Conservation (phyloP, 2,113 vertebrate species). For the Spilogale gracilis region DNA sequence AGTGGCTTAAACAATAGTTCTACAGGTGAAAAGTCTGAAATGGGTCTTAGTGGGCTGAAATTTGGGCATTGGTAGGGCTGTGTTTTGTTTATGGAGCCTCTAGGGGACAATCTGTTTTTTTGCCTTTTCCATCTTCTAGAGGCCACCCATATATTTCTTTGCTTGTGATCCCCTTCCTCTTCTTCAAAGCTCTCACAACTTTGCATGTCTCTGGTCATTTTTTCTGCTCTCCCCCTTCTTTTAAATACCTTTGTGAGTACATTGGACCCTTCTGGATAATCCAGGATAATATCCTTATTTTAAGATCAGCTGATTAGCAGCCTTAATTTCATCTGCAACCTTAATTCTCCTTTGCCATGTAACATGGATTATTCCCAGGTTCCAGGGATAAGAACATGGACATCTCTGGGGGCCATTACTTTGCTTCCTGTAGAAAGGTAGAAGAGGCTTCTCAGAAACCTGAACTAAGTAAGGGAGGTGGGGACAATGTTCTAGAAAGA, state of each 20-base stretch:
- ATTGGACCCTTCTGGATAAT: not conserved
- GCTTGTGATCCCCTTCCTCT: not conserved
- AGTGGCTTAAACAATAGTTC: constrained; percentile 22
- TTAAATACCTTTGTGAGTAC: not conserved
- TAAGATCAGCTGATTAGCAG: not conserved
- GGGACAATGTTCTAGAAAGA: not conserved
- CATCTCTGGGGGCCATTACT: not conserved
- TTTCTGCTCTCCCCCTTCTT: not conserved
- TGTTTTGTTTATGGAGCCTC: not conserved
- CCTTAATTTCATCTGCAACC: not conserved
- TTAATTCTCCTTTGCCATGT: not conserved
- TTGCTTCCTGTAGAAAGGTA: not conserved
- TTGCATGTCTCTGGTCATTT: not conserved
- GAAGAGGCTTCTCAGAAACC: not conserved
- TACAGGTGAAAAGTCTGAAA: not conserved
- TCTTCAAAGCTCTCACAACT: not conserved
- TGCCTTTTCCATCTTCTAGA: not conserved
- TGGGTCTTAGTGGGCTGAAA: not conserved
- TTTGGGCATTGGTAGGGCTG: not conserved
- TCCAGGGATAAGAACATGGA: not conserved
- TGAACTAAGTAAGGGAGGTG: not conserved
- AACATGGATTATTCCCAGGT: not conserved
- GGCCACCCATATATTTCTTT: not conserved
- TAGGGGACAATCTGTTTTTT: not conserved
- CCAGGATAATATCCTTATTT: not conserved